phyloP scores from a whole-genome alignment of 2,888 invertebrate genomes.

The Syrphus vitripennis region DNA sequence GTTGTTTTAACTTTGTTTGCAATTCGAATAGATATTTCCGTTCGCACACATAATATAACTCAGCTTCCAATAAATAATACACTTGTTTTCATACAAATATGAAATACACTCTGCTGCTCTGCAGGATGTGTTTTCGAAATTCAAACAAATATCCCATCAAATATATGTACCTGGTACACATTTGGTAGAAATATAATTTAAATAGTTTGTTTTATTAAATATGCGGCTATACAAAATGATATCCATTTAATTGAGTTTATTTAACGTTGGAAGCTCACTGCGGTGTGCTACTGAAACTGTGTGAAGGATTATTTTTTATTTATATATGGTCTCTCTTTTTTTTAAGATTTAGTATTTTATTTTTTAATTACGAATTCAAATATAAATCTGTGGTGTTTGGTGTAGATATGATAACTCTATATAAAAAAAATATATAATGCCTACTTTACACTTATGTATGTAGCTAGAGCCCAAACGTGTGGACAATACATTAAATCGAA shows the following conservation, averaged over 20 bases:
- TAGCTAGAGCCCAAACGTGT: no score
- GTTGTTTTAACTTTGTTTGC: conserved; percentile 18
- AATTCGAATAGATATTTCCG: conserved; percentile 30
- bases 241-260: conserved; percentile 53
- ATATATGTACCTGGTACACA: not conserved
- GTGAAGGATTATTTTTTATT: conserved; percentile 23
- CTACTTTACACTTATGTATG: no score
- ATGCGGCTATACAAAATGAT: conserved; percentile 57
- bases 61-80: conserved; percentile 18
- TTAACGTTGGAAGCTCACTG: conserved; percentile 26
- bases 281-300: conserved; percentile 7
- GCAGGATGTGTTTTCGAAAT: conserved; percentile 16
- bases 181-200: conserved; percentile 33
- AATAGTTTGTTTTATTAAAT: conserved; percentile 59
- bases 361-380: no score
- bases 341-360: not conserved
- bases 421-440: no score
- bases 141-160: conserved; percentile 19
- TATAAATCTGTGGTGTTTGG: no score
- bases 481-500: no score
- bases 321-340: not conserved
- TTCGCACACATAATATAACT: not conserved
- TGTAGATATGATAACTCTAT: no score
- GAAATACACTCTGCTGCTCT: conserved; percentile 17
- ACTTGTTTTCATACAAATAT: conserved; percentile 12